These are phyloP conservation scores for Pangasianodon gigas DNA, from an alignment of 2,113 vertebrate species.

Conservation along the genomic window DNA sequence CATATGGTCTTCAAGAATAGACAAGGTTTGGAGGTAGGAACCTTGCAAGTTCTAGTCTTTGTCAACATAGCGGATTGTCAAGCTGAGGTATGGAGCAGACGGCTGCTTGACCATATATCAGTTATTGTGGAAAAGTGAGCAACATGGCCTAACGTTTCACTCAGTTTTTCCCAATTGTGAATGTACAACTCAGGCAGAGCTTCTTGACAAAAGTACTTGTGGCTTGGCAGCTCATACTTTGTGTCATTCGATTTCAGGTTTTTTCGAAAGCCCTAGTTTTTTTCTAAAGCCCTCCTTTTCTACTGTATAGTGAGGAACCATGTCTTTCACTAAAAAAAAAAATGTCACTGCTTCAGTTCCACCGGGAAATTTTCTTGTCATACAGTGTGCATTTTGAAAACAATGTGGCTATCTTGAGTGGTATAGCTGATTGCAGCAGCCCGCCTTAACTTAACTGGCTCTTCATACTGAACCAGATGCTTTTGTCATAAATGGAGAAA, in stretches of 20 bases:
- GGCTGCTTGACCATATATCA: background rate
- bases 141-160: background rate
- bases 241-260: background rate
- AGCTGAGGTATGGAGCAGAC: background rate
- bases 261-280: background rate
- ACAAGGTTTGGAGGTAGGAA: background rate
- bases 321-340: background rate
- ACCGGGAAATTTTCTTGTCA: background rate
- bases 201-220: constrained; percentile 2
- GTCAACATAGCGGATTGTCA: background rate
- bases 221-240: background rate
- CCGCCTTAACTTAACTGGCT: background rate
- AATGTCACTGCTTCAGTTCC: background rate
- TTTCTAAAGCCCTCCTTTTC: background rate
- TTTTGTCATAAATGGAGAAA: background rate
- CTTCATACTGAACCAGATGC: background rate
- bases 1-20: too few species aligned
- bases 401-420: background rate
- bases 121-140: background rate
- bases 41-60: background rate
- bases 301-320: background rate
- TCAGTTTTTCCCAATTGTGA: background rate
- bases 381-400: background rate
- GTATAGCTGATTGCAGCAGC: background rate
- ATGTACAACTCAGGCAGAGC: background rate